These are phyloP conservation scores for Drosophila pseudotakahashii DNA, from an alignment of 2,888 invertebrate genomes.

Conservation along the genomic window DNA sequence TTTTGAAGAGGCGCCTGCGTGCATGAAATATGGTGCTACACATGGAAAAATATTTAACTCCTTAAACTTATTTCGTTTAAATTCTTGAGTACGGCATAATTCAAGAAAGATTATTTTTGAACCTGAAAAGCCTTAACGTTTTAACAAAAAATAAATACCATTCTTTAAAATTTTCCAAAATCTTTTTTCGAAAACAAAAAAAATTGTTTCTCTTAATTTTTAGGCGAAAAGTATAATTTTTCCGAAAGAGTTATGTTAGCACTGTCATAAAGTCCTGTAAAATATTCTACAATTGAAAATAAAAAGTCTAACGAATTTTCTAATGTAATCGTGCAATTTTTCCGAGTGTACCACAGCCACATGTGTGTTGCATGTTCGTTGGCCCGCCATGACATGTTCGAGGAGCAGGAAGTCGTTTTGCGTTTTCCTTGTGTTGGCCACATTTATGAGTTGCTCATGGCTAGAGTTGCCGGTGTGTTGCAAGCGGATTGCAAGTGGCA, in stretches of 20 bases:
- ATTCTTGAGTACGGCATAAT: too few species aligned
- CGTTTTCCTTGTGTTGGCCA: conserved; percentile 66
- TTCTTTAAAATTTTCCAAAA: too few species aligned
- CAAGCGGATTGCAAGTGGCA: conserved; percentile 50
- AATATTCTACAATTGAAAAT: too few species aligned
- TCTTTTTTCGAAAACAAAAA: too few species aligned
- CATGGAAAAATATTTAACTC: neutral
- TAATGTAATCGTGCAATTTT: neutral
- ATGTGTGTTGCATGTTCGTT: conserved; percentile 44
- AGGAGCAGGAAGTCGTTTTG: conserved; percentile 77
- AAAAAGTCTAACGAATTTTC: neutral
- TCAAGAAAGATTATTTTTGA: too few species aligned
- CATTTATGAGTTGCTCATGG: conserved; percentile 76
- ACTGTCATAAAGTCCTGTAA: too few species aligned
- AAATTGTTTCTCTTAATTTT: too few species aligned
- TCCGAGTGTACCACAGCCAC: neutral
- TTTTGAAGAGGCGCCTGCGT: conserved; percentile 72
- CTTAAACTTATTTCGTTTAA: too few species aligned
- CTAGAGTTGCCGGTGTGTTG: conserved; percentile 58
- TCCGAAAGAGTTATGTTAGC: too few species aligned
- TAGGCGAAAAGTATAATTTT: too few species aligned
- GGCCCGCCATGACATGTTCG: conserved; percentile 69
- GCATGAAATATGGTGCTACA: conserved; percentile 59
- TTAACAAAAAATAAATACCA: too few species aligned
- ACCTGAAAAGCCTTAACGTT: too few species aligned